phyloP scores from a whole-genome alignment of 2,888 invertebrate species.

The Trachelus tabidus region DNA sequence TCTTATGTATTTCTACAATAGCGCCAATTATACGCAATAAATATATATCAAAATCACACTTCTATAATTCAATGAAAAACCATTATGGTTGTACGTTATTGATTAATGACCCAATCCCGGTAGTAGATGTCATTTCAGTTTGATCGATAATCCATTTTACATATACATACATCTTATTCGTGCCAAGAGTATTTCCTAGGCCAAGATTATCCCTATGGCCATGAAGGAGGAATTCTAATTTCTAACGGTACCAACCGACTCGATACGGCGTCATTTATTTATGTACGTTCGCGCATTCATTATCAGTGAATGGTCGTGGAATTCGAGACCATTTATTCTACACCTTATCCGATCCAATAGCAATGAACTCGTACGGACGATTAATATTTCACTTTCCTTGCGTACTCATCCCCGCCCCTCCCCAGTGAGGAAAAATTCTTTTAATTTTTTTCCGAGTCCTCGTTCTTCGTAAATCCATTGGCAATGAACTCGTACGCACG shows the following conservation, averaged over 20 bases:
- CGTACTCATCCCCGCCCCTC: rapidly evolving
- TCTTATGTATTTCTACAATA: background rate
- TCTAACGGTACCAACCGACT: background rate
- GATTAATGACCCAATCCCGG: background rate
- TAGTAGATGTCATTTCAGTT: background rate
- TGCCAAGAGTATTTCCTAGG: background rate
- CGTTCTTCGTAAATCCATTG: no score
- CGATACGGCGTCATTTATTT: background rate
- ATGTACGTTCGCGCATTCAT: background rate
- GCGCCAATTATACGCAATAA: background rate
- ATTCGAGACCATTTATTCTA: background rate
- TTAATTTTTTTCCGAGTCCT: no score
- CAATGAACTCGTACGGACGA: background rate
- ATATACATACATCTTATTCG: background rate
- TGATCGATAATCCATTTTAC: background rate
- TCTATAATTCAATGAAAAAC: background rate
- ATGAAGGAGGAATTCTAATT: background rate
- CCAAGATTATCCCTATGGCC: background rate
- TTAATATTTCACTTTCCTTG: background rate
- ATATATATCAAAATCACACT: background rate
- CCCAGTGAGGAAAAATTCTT: no score
- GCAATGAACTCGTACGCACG: no score
- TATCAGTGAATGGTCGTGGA: background rate
- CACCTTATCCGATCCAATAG: background rate
- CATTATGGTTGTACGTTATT: background rate